A percentile compares a stretch with the other conserved stretches of the same genome.
Conservation (phyloP, 2,797 vertebrate genomes). For the Paramormyrops hopkinsi region DNA sequence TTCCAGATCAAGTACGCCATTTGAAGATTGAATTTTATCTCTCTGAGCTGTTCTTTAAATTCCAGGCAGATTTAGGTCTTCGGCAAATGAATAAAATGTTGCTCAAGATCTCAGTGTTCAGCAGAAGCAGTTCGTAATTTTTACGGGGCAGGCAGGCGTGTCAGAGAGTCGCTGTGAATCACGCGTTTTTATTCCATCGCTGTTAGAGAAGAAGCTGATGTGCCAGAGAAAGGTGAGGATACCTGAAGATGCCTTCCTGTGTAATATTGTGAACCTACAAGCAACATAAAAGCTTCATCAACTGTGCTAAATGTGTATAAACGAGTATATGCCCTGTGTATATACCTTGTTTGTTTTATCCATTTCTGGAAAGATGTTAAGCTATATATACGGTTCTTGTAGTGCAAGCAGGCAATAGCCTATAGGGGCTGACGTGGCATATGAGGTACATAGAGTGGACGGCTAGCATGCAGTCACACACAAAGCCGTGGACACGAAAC, state of each 20-base stretch:
- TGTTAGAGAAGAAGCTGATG: neutral
- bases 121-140: neutral
- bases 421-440: neutral
- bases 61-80: neutral
- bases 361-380: neutral
- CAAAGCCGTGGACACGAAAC: neutral
- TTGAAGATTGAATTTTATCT: neutral
- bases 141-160: neutral
- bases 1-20: neutral
- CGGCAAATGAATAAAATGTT: neutral
- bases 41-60: neutral
- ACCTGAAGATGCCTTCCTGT: neutral
- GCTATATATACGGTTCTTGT: neutral
- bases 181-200: neutral
- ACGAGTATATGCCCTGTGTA: neutral
- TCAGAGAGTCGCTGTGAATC: neutral
- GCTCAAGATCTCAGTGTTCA: neutral
- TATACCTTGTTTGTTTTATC: neutral
- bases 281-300: neutral
- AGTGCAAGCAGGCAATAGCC: neutral
- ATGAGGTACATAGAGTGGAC: conserved; percentile 41
- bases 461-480: conserved; percentile 54
- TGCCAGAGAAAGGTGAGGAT: neutral
- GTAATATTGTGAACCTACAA: neutral
- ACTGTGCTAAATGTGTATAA: neutral